Evolutionary conservation across 2,797 vertebrate species (phyloP).

Genomic region (Chaunax sp.): DNA sequence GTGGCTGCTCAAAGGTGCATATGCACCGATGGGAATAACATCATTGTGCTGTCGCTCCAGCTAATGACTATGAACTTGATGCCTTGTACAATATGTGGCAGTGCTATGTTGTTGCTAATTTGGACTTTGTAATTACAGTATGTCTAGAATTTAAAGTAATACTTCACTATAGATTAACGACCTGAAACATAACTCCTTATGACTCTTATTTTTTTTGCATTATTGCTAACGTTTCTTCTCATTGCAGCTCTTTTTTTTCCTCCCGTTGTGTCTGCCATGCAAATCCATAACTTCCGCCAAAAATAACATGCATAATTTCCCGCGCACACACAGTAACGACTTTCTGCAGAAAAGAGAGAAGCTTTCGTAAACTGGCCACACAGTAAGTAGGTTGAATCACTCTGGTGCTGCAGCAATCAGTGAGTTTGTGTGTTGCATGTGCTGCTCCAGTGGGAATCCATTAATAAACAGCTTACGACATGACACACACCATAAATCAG

Average conservation of each 20-base stretch:
- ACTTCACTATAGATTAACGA: conserved; percentile 31
- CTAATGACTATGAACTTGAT: conserved; percentile 64
- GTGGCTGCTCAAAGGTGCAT: conserved; percentile 59
- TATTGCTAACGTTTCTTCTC: conserved; percentile 11
- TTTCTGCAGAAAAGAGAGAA: neutral
- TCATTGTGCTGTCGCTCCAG: conserved; percentile 57
- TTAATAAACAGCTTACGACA: conserved; percentile 64
- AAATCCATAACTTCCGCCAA: conserved; percentile 4
- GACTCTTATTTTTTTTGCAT: conserved; percentile 22
- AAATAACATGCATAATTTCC: conserved; percentile 5
- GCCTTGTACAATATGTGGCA: conserved; percentile 50
- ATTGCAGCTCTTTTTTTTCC: neutral
- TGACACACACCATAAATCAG: conserved; percentile 37
- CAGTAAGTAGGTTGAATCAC: conserved; percentile 60
- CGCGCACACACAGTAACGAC: neutral
- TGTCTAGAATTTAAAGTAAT: conserved; percentile 33
- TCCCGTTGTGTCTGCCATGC: neutral
- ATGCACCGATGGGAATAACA: conserved; percentile 64
- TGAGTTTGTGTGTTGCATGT: conserved; percentile 37
- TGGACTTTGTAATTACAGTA: conserved; percentile 36
- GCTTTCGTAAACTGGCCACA: conserved; percentile 26
- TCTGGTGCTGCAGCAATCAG: conserved; percentile 42
- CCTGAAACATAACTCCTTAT: conserved; percentile 31
- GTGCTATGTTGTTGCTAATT: conserved; percentile 45
- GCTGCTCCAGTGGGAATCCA: conserved; percentile 60